These are phyloP conservation scores for human DNA, from an alignment of 2,113 vertebrate genomes.

Conservation along the genomic window GRCh38 chr6:44995501-44996000, in stretches of 20 bases:
- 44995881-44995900: not conserved
- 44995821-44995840: not conserved
- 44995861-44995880: not conserved
- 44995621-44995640: not conserved
- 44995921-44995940: not conserved
- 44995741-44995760: not conserved
- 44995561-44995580: not conserved
- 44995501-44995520: not conserved
- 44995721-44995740: not conserved
- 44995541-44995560: not conserved
- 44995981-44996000: not conserved
- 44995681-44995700: not conserved
- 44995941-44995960: not conserved
- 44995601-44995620: not conserved
- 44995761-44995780: not conserved
- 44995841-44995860: not conserved
- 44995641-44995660: not conserved
- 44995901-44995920: not conserved
- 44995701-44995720: not conserved
- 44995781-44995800: not conserved
- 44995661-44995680: not conserved
- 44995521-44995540: not conserved
- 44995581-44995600: not conserved
- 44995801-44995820: not conserved
- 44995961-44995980: not conserved